phyloP scores from a whole-genome alignment of 2,888 invertebrate species.

The Sphaerophoria taeniata region DNA sequence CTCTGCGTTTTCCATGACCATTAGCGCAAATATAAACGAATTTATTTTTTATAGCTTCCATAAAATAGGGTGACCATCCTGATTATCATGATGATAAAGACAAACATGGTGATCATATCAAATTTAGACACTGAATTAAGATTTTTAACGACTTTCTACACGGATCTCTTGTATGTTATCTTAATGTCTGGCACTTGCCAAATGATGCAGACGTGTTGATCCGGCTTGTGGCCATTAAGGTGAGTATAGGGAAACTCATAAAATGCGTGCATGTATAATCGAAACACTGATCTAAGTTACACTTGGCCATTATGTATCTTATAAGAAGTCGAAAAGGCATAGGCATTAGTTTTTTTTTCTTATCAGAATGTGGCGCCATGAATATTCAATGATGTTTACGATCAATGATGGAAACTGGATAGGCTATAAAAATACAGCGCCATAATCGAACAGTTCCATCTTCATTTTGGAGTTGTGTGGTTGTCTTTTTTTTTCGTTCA shows the following conservation, averaged over 20 bases:
- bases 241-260: slow-evolving; percentile 16
- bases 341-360: background rate
- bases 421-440: slow-evolving; percentile 20
- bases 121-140: slow-evolving; percentile 5
- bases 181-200: slow-evolving; percentile 36
- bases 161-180: background rate
- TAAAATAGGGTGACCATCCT: slow-evolving; percentile 8
- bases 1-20: slow-evolving; percentile 22
- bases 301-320: slow-evolving; percentile 29
- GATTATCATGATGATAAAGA: background rate
- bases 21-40: slow-evolving; percentile 2
- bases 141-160: slow-evolving; percentile 21
- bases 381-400: slow-evolving; percentile 44
- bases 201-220: slow-evolving; percentile 26
- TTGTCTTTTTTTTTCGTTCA: slow-evolving; percentile 4
- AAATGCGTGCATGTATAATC: slow-evolving; percentile 40
- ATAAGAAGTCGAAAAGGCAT: background rate
- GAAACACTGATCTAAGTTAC: slow-evolving; percentile 21
- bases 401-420: background rate
- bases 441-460: slow-evolving; percentile 31
- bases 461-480: slow-evolving; percentile 1
- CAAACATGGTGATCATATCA: background rate
- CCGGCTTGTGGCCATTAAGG: slow-evolving; percentile 9
- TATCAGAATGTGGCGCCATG: slow-evolving; percentile 56
- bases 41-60: background rate